Conservation (phyloP, 2,113 vertebrate genomes). For the Pedetes capensis region DNA sequence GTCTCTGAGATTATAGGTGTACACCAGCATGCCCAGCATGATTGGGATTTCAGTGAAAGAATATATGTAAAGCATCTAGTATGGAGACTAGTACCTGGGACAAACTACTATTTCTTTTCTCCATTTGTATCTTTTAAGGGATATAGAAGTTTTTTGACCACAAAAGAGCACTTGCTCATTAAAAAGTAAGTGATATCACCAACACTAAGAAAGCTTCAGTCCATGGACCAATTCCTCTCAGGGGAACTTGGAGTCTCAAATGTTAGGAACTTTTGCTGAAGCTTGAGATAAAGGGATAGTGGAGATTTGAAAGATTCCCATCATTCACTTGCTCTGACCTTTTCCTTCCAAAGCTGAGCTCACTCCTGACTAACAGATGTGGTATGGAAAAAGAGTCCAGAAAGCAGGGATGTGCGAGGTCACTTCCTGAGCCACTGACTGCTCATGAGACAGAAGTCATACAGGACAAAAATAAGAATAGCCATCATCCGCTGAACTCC, state of each 20-base stretch:
- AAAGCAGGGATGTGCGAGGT: neutral
- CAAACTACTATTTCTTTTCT: neutral
- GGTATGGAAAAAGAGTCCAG: neutral
- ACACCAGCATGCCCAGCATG: too few relatives aligned
- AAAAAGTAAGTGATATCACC: neutral
- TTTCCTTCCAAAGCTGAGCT: neutral
- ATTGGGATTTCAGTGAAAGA: neutral
- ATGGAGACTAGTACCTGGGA: neutral
- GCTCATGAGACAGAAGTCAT: neutral
- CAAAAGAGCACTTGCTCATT: neutral
- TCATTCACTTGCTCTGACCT: neutral
- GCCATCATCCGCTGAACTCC: neutral
- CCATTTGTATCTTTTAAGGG: neutral
- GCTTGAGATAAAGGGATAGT: neutral
- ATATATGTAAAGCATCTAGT: neutral
- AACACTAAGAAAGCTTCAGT: neutral
- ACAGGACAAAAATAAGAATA: neutral
- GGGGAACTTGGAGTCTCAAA: neutral
- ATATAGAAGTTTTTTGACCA: neutral
- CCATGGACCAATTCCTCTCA: neutral
- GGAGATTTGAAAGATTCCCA: neutral
- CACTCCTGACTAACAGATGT: neutral
- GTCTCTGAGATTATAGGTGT: too few relatives aligned
- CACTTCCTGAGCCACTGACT: neutral
- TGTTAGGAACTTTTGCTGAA: neutral